Percentiles rank a stretch among this genome's conserved stretches.
Evolutionary conservation across 92 coral and sea anemone species (phyloP).

Genomic region (Epizoanthus scotinus): DNA sequence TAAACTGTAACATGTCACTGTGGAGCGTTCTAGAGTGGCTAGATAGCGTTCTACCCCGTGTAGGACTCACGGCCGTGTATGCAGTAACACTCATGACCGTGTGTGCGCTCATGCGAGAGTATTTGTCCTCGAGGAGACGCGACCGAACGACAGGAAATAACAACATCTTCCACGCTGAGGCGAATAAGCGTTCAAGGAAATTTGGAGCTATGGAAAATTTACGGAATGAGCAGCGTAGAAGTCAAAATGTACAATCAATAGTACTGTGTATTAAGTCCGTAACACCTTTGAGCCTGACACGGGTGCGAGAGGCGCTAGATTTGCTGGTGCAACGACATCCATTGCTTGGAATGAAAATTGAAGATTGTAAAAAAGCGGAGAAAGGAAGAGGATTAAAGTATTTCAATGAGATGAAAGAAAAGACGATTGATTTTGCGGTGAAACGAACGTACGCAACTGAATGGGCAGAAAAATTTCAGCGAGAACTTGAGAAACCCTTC

Average conservation of each 20-base stretch:
- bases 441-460: conserved; percentile 29
- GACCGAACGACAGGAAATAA: background rate
- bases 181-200: conserved; percentile 1
- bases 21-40: conserved; percentile 65
- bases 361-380: background rate
- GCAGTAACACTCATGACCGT: conserved; percentile 55
- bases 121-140: background rate
- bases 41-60: conserved; percentile 51
- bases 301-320: conserved; percentile 1
- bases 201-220: conserved; percentile 18
- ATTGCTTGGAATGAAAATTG: conserved; percentile 7
- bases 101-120: conserved; percentile 30
- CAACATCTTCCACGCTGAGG: background rate
- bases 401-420: conserved; percentile 32
- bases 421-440: conserved; percentile 1
- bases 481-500: conserved; percentile 32
- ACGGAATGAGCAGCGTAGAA: conserved; percentile 2
- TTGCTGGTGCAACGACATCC: conserved; percentile 10
- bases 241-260: conserved; percentile 5
- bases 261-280: conserved; percentile 24
- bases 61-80: conserved; percentile 70
- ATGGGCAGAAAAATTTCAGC: conserved; percentile 37
- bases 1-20: conserved; percentile 1
- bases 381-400: conserved; percentile 1
- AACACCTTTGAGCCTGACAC: conserved; percentile 1